Conservation (phyloP, 1,140 invertebrate species). For the Maniola jurtina region DNA sequence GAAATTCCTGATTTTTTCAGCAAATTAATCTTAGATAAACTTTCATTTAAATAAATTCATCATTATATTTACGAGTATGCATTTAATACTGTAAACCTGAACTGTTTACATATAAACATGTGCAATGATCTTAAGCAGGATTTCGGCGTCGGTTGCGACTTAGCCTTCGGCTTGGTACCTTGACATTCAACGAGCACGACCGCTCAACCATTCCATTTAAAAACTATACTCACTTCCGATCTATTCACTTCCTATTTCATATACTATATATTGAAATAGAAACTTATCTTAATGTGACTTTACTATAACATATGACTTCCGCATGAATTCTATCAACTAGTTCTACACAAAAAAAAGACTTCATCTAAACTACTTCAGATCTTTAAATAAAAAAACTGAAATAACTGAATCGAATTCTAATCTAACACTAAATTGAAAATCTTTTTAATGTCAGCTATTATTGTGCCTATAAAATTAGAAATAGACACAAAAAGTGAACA, state of each 20-base stretch:
- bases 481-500: constrained; percentile 21
- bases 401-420: too few relatives aligned
- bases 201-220: constrained; percentile 66
- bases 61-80: neutral
- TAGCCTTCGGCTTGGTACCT: constrained; percentile 54
- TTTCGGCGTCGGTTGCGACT: constrained; percentile 35
- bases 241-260: constrained; percentile 58
- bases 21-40: too few relatives aligned
- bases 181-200: constrained; percentile 68
- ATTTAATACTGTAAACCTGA: constrained; percentile 8
- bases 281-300: constrained; percentile 11
- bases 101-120: constrained; percentile 26
- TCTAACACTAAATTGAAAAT: neutral
- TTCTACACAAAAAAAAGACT: neutral
- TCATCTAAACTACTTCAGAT: neutral
- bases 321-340: neutral
- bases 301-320: constrained; percentile 10
- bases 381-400: too few relatives aligned
- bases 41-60: too few relatives aligned
- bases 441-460: constrained; percentile 20
- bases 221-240: constrained; percentile 65
- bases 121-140: constrained; percentile 39
- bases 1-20: too few relatives aligned
- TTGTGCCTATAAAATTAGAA: constrained; percentile 7
- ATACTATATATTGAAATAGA: constrained; percentile 29